Base-by-base conservation (phyloP, 2,888 invertebrate genomes). In the Coenonympha arcania region DNA sequence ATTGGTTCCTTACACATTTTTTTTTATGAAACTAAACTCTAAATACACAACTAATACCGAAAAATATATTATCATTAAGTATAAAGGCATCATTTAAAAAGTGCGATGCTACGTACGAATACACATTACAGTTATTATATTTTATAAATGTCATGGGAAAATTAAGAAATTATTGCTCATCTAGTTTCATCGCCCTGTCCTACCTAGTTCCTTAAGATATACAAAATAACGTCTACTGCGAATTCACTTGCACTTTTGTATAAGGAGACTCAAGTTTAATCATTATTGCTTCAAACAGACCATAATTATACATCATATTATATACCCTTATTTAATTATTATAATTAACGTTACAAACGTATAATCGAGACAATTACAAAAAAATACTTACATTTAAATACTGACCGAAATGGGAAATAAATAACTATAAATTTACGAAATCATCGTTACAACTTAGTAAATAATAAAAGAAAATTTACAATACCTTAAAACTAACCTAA, bases 321-420 rank as follows among this genome's bases (percentile, higher is more conserved):
- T 58, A 68, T 61, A 65, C 16, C 67, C 68, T 69, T 71, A 72
- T 70, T 68, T 71, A 72, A n/a, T n/a, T n/a, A n/a, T n/a, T 71
- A 73, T 68, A 24, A 44, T 34, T 44, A 44, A 18, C 15, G 65
- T 65, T 69, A 71, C 66, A 61, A 72, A 71, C 48, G 55, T 76
- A 79, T 76, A 78, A 73, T 76, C 63, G 67, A 40, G 41, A 22
- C 46, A 52, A 48, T 55, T 41, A 71, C 67, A 53, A 54, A 71
- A 76, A 79, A 83, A 84, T 83, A 84, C 85, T 84, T 82, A 84
- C 69, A 79, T 69, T 76, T 80, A 84, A 86, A 86, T 86, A 86
- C 86, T 86, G 86, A 86, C 86, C 86, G 82, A 84, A 80, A 79
- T 69, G 81, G 78, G 83, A 82, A 83, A 86, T 83, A 83, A 86